Evolutionary conservation across 1,140 invertebrate genomes (phyloP).

Genomic region (Sitobion miscanthi): DNA sequence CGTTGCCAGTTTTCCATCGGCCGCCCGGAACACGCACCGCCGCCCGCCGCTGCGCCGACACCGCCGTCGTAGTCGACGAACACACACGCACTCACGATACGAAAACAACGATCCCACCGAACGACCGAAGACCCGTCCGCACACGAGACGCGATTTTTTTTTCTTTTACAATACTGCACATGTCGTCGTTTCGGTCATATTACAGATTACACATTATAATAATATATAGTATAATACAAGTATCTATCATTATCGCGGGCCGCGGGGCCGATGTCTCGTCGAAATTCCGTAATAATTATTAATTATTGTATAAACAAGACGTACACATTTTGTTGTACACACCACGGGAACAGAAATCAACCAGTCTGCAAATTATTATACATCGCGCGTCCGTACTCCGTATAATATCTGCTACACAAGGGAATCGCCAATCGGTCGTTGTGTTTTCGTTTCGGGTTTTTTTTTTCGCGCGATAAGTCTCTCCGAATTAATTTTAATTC

Average conservation of each 20-base stretch:
- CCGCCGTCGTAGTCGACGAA: not conserved
- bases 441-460: not conserved
- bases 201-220: not conserved
- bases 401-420: not conserved
- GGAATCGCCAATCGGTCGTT: not conserved
- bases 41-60: not conserved
- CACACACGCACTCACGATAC: slow-evolving; percentile 7
- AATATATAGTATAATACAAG: not conserved
- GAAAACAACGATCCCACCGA: slow-evolving; percentile 7
- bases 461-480: not conserved
- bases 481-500: not conserved
- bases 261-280: not conserved
- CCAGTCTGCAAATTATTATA: not conserved
- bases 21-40: slow-evolving; percentile 30
- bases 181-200: not conserved
- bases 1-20: slow-evolving; percentile 45
- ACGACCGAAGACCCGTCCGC: not conserved
- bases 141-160: not conserved
- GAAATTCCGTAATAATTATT: not conserved
- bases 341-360: not conserved
- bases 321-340: not conserved
- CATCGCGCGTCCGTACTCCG: not conserved
- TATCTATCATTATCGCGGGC: not conserved
- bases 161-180: not conserved
- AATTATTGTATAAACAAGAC: not conserved